Evolutionary conservation across 2,888 invertebrate genomes (phyloP).

Genomic region (Drosophila lacicola): DNA sequence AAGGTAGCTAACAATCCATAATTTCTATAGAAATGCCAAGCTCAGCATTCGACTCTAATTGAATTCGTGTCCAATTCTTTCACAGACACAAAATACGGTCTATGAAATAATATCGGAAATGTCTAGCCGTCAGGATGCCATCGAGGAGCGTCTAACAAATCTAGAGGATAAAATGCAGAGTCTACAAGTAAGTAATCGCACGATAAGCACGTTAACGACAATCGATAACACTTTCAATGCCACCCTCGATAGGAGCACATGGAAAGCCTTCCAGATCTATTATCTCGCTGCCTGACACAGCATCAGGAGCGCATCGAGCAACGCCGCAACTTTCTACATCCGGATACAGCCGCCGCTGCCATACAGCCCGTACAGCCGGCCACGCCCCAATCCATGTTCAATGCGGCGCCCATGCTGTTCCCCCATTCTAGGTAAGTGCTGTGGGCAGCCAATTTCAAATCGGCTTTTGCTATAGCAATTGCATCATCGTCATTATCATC

Average conservation of each 20-base stretch:
- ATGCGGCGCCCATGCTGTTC: constrained; percentile 86
- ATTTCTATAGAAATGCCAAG: not conserved
- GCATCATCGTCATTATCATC: constrained; percentile 10
- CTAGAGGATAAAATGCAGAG: constrained; percentile 96
- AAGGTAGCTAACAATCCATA: constrained; percentile 90
- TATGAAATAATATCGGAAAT: constrained; percentile 99
- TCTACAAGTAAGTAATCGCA: constrained; percentile 88
- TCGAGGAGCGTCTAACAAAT: constrained; percentile 96
- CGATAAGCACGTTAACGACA: not conserved
- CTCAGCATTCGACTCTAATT: not conserved
- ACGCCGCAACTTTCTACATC: constrained; percentile 93
- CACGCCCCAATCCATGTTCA: constrained; percentile 86
- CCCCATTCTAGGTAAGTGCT: constrained; percentile 87
- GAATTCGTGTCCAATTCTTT: constrained; percentile 1
- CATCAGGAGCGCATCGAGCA: constrained; percentile 94
- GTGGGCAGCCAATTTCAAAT: not conserved
- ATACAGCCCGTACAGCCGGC: constrained; percentile 84
- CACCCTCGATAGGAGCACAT: constrained; percentile 88
- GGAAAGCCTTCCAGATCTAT: constrained; percentile 93
- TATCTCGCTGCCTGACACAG: constrained; percentile 90
- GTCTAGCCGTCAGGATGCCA: constrained; percentile 96
- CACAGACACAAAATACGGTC: constrained; percentile 98
- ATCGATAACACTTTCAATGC: not conserved
- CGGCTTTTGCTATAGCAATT: constrained; percentile 12
- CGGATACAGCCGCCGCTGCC: constrained; percentile 91